phyloP scores from a whole-genome alignment of 2,888 invertebrate genomes.

The Cephonodes hylas region DNA sequence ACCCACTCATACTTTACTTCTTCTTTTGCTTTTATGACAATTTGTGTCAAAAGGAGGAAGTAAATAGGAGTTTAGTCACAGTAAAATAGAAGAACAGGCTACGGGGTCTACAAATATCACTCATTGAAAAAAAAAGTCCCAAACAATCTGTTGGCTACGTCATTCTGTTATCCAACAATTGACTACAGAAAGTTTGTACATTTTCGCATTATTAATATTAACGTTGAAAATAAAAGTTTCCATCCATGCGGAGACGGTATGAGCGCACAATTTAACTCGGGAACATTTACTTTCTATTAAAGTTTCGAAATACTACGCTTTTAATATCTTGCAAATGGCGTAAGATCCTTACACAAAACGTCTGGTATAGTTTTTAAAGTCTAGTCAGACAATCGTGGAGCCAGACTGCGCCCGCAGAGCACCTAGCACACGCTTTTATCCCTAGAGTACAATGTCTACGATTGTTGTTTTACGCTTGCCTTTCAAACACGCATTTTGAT shows the following conservation, averaged over 20 bases:
- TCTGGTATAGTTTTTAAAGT: conserved; percentile 1
- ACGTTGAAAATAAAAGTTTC: no score
- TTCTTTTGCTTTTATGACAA: no score
- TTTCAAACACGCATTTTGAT: conserved; percentile 2
- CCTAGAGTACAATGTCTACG: neutral
- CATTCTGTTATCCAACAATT: no score
- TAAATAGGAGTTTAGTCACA: no score
- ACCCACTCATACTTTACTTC: no score
- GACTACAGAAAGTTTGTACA: no score
- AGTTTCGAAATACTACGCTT: neutral
- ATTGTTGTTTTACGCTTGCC: conserved; percentile 9
- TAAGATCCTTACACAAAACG: neutral
- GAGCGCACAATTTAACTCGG: neutral
- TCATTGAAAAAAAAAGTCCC: no score
- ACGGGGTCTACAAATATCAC: no score
- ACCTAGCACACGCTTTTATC: neutral
- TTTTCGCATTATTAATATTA: no score
- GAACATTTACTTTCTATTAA: neutral
- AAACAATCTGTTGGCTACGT: no score
- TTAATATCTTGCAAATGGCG: neutral
- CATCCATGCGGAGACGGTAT: no score
- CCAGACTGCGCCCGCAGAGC: neutral
- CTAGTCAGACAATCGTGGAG: conserved; percentile 5
- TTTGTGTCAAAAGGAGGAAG: neutral
- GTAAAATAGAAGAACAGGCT: no score